phyloP scores from a whole-genome alignment of 2,888 invertebrate species.

The Heliconius sara region DNA sequence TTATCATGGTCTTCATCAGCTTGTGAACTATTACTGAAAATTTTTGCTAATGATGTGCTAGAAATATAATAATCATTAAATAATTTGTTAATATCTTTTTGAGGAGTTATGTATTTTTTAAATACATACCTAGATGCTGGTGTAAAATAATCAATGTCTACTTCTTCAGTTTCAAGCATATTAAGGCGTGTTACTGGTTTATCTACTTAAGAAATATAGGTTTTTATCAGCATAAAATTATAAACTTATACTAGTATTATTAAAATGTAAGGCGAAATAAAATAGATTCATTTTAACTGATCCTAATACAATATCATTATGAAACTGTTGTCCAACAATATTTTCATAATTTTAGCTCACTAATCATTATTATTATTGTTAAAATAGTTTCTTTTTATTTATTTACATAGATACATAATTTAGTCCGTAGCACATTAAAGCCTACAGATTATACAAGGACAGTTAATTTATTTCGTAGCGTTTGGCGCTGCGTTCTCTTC shows the following conservation, averaged over 20 bases:
- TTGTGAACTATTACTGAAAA: slow-evolving; percentile 60
- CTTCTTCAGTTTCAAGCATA: slow-evolving; percentile 69
- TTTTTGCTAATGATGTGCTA: slow-evolving; percentile 73
- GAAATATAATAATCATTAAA: slow-evolving; percentile 47
- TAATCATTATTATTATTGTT: background rate
- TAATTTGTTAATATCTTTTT: no score
- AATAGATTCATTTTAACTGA: background rate
- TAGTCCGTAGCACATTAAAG: background rate
- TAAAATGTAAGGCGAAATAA: background rate
- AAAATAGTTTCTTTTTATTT: background rate
- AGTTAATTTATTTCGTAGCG: no score
- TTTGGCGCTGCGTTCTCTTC: no score
- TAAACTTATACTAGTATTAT: background rate
- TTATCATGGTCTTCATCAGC: slow-evolving; percentile 57
- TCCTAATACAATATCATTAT: background rate
- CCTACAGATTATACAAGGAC: no score
- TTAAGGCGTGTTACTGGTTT: slow-evolving; percentile 12
- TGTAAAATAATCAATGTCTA: slow-evolving; percentile 78
- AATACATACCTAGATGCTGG: slow-evolving; percentile 65
- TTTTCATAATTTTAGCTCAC: background rate
- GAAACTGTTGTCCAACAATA: background rate
- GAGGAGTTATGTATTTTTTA: background rate
- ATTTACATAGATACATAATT: background rate
- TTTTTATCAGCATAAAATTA: background rate
- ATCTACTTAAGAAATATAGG: background rate